Percentiles rank a stretch among this genome's conserved stretches.
phyloP scores from a whole-genome alignment of 2,888 invertebrate species.

The Zelleria hepariella region DNA sequence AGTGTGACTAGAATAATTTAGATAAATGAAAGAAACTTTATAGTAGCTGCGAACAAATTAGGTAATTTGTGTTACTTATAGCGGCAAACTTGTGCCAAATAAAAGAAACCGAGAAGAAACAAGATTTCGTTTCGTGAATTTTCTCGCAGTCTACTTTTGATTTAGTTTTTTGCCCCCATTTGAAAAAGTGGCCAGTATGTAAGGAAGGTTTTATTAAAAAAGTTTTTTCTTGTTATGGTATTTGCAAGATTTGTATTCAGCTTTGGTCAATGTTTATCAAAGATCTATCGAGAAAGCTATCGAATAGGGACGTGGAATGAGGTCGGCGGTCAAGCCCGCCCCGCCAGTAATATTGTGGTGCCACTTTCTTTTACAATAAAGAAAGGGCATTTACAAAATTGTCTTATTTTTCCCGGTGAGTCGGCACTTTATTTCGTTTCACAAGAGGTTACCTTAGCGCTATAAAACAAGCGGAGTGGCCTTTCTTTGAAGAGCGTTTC shows the following conservation, averaged over 20 bases:
- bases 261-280: neutral
- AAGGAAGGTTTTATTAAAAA: neutral
- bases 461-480: neutral
- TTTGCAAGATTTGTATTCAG: neutral
- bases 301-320: neutral
- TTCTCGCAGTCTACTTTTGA: neutral
- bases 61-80: neutral
- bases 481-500: neutral
- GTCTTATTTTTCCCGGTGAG: neutral
- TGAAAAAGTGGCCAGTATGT: neutral
- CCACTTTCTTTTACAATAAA: neutral
- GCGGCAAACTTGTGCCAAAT: neutral
- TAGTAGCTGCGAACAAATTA: neutral
- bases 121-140: neutral
- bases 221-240: neutral
- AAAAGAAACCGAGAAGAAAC: neutral
- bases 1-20: too few species aligned
- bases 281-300: neutral
- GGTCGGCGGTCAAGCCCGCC: neutral
- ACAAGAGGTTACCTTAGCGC: neutral
- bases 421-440: neutral
- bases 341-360: neutral
- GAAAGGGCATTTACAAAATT: neutral
- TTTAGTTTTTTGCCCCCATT: too few species aligned
- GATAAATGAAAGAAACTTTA: neutral